A percentile compares a stretch with the other conserved stretches of the same genome.
Conservation (phyloP, 2,888 invertebrate genomes). For the Drosophila barbarae region DNA sequence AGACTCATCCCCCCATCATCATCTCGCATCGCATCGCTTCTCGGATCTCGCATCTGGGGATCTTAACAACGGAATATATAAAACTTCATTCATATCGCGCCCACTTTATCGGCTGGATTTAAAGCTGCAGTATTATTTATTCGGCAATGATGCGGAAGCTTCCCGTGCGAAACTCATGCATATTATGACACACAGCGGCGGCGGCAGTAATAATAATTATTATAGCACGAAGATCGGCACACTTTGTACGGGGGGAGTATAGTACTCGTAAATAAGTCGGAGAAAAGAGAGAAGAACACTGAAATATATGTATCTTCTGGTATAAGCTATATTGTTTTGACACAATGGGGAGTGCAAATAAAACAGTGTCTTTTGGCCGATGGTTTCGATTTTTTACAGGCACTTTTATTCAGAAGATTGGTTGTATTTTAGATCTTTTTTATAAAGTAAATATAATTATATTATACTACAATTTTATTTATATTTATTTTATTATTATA, state of each 20-base stretch:
- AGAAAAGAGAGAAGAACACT: not conserved
- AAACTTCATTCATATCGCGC: conserved; percentile 38
- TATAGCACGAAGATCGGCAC: conserved; percentile 40
- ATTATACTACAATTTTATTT: too few relatives aligned
- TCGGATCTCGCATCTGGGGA: conserved; percentile 18
- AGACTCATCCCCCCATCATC: conserved; percentile 4
- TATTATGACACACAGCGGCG: conserved; percentile 38
- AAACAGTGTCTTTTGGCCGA: not conserved
- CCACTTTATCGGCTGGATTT: conserved; percentile 30
- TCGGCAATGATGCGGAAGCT: conserved; percentile 39
- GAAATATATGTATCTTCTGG: not conserved
- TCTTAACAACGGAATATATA: conserved; percentile 13
- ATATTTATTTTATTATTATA: too few relatives aligned
- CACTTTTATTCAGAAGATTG: not conserved
- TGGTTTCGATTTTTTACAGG: too few relatives aligned
- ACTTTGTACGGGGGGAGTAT: conserved; percentile 32
- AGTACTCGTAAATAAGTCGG: conserved; percentile 7
- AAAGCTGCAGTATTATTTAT: conserved; percentile 21
- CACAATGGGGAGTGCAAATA: conserved; percentile 56
- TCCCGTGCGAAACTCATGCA: conserved; percentile 24
- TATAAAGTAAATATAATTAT: not conserved
- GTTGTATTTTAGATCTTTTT: not conserved
- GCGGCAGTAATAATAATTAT: conserved; percentile 34
- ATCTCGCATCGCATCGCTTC: not conserved
- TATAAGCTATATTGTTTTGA: conserved; percentile 43